These are phyloP conservation scores for Cuculus canorus DNA, from an alignment of 2,797 vertebrate species.

Conservation along the genomic window DNA sequence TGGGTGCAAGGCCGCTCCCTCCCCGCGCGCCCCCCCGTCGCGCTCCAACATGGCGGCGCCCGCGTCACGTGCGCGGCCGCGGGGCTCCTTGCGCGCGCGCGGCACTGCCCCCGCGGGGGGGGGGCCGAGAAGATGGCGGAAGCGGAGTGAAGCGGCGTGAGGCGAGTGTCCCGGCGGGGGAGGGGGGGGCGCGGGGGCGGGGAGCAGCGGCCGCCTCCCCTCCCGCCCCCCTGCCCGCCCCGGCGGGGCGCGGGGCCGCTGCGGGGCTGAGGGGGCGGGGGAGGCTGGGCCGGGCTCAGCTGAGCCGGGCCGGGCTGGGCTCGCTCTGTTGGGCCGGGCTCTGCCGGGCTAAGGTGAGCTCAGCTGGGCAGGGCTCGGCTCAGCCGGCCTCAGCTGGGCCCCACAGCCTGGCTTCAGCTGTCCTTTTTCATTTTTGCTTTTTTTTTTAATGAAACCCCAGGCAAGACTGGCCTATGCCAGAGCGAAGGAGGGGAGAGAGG, in stretches of 20 bases:
- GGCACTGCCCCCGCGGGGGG: conserved; percentile 73
- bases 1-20: no score
- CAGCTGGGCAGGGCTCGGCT: no score
- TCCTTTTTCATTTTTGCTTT: no score
- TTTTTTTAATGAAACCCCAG: no score
- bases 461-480: background rate
- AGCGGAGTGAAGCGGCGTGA: conserved; percentile 75
- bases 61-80: conserved; percentile 43
- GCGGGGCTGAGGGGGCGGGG: background rate
- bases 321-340: no score
- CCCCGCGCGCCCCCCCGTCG: no score
- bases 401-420: no score
- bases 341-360: no score
- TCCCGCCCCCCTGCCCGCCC: background rate
- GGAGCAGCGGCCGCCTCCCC: background rate
- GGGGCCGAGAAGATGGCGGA: conserved; percentile 83
- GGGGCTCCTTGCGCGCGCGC: conserved; percentile 62
- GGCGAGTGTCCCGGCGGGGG: conserved; percentile 61
- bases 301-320: no score
- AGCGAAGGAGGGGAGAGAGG: no score
- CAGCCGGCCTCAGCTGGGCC: no score
- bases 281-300: no score
- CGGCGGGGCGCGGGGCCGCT: background rate
- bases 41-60: background rate
- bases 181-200: conserved; percentile 24